Base-by-base conservation (phyloP, 2,888 invertebrate genomes). In the Ommatoiulus sabulosus region DNA sequence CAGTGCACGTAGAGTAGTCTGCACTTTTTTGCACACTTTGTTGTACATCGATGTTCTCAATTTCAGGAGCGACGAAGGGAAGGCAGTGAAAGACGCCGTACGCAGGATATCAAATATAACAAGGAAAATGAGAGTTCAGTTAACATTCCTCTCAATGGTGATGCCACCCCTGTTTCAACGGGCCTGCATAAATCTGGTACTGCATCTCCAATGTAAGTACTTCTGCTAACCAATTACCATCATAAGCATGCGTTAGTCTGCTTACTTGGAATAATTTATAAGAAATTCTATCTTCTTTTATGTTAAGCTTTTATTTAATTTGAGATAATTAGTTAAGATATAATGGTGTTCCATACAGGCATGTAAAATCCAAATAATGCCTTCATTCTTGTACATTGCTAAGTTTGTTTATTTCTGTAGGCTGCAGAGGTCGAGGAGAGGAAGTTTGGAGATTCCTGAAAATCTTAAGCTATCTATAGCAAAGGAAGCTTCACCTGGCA, bases 71-170 rank as follows among this genome's bases (percentile, higher is more conserved):
- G 98, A 90, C 93, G 97, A 88, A 94, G 96, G 80, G 72, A 87
- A 20, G 95, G 97, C 90, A 95, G 97, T 90, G 96, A 95, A 91
- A 94, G 95, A 90, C 92, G 94, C 88, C 93, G 94, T 89, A 93
- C 93, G 2, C 93, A 94, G 90, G 94, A 94, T 90, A 94, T 94
- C 46, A 91, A 92, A 88, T 92, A 93, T 86, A 91, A 92, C 86
- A 90, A 90, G 87, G 57, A 89, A 63, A 89, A 89, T 57, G 63
- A 89, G 48, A 89, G 88, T 52, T 8, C 20, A 12, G 44, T 89
- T 24, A 44, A 80, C 17, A 84, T 87, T 12, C 89, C 87, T n/a
- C 44, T 89, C 15, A 89, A 89, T 84, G 88, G 87, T 24, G 89
- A 89, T 1, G 24, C 57, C 10, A 57, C n/a, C 5, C 80, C 87